These are phyloP conservation scores for Hesperia comma DNA, from an alignment of 2,888 invertebrate genomes.

Conservation along the genomic window DNA sequence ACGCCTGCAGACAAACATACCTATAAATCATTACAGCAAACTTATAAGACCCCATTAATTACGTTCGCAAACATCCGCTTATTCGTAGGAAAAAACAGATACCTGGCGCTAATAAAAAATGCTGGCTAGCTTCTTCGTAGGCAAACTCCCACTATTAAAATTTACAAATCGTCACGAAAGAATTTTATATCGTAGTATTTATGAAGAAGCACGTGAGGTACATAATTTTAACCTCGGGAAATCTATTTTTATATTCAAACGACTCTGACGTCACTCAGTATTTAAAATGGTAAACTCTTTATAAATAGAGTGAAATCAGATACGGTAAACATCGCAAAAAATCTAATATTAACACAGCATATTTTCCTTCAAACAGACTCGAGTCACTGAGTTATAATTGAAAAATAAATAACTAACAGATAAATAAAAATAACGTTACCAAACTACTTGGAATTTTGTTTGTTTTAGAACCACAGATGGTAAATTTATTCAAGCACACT, in stretches of 20 bases:
- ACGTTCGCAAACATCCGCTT: conserved; percentile 4
- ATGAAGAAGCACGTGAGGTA: conserved; percentile 56
- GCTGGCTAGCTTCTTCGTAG: no score
- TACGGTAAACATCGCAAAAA: no score
- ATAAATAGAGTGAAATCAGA: no score
- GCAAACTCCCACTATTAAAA: no score
- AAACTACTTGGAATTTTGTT: no score
- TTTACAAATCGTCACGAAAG: conserved; percentile 11
- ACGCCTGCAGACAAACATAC: not conserved
- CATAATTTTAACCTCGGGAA: conserved; percentile 55
- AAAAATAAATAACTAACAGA: no score
- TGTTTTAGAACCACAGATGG: no score
- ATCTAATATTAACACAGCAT: no score
- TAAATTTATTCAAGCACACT: no score
- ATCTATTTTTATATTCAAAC: conserved; percentile 38
- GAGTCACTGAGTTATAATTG: no score
- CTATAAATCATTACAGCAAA: not conserved
- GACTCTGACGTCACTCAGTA: conserved; percentile 28
- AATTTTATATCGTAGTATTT: conserved; percentile 56
- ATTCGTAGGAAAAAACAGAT: not conserved
- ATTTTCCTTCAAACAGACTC: no score
- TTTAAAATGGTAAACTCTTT: not conserved
- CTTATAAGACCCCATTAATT: not conserved
- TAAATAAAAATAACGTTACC: no score
- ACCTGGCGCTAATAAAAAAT: not conserved